phyloP scores from a whole-genome alignment of 2,797 vertebrate genomes.

The Ctenopoma kingsleyae region DNA sequence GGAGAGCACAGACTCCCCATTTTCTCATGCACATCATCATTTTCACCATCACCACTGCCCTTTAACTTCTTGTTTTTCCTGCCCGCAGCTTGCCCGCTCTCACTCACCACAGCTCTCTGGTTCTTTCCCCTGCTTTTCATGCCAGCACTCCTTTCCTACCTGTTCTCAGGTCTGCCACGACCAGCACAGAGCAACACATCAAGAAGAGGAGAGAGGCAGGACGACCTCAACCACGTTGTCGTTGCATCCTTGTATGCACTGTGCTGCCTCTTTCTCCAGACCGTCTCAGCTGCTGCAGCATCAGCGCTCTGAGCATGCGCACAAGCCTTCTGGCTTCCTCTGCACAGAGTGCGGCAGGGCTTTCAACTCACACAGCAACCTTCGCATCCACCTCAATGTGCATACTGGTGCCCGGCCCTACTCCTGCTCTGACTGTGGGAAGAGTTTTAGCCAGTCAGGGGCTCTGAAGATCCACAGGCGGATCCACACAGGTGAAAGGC shows the following conservation, averaged over 20 bases:
- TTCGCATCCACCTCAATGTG: conserved; percentile 87
- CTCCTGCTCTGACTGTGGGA: conserved; percentile 83
- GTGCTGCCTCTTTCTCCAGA: conserved; percentile 81
- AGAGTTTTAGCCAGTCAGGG: conserved; percentile 87
- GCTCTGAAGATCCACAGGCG: conserved; percentile 87
- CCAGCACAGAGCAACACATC: conserved; percentile 69
- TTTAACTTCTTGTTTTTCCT: conserved; percentile 73
- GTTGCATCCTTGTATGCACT: conserved; percentile 86
- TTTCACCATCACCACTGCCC: conserved; percentile 85
- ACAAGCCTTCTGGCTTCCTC: conserved; percentile 81
- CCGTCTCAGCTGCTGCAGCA: conserved; percentile 88
- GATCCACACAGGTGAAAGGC: conserved; percentile 86
- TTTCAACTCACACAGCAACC: conserved; percentile 88
- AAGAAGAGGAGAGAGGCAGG: conserved; percentile 55
- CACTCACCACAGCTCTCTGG: conserved; percentile 65
- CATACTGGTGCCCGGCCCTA: conserved; percentile 87
- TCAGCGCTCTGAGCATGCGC: conserved; percentile 82
- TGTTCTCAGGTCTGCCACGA: conserved; percentile 74
- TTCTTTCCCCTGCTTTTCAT: conserved; percentile 71
- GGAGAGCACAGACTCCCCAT: conserved; percentile 55
- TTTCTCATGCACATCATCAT: conserved; percentile 75
- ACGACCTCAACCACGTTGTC: background rate
- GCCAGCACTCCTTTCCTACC: conserved; percentile 71
- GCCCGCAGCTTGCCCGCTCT: conserved; percentile 68
- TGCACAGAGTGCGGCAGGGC: conserved; percentile 84